Evolutionary conservation across 2,113 vertebrate species (phyloP).

Genomic region (Taxidea taxus): DNA sequence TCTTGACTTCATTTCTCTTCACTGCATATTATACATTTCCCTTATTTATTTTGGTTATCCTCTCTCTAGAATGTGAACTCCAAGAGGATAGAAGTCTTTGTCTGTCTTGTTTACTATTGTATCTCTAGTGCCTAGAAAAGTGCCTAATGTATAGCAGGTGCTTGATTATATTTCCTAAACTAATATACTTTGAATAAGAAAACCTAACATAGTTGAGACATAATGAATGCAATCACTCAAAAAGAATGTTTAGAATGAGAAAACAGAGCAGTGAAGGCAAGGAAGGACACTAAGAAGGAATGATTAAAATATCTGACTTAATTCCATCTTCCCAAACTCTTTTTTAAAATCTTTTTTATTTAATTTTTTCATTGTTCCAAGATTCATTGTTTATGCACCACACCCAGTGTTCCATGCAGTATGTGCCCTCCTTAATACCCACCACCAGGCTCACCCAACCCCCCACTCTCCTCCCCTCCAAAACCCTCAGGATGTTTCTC

Average conservation of each 20-base stretch:
- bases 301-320: background rate
- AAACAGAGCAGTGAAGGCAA: background rate
- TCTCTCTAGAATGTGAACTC: background rate
- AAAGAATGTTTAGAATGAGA: background rate
- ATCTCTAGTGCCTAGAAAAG: background rate
- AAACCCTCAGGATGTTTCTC: no score
- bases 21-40: background rate
- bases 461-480: no score
- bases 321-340: background rate
- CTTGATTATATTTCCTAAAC: background rate
- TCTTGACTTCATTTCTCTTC: background rate
- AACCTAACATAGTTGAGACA: background rate
- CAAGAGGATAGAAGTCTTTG: background rate
- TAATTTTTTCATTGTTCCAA: no score
- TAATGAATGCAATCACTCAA: background rate
- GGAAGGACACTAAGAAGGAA: background rate
- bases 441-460: no score
- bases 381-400: no score
- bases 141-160: background rate
- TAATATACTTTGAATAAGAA: background rate
- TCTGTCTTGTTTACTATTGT: background rate
- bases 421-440: no score
- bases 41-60: background rate
- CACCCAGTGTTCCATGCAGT: no score
- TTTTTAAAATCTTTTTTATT: no score